Evolutionary conservation across 2,797 vertebrate species (phyloP).

Genomic region (Natrix natrix): DNA sequence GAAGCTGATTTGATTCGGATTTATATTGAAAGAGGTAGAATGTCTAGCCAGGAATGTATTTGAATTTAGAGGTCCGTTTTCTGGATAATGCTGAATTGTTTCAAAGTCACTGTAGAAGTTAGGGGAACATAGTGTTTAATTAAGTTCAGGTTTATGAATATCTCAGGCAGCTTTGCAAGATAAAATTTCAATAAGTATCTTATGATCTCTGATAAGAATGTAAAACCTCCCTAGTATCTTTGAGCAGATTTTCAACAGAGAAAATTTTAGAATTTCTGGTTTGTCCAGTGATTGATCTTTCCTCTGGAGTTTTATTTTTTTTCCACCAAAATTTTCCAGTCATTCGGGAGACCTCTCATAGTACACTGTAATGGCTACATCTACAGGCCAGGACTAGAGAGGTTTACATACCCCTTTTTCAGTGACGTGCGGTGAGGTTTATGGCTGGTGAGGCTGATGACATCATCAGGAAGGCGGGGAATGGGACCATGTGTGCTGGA

Average conservation of each 20-base stretch:
- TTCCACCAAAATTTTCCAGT: not conserved
- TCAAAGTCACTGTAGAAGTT: not conserved
- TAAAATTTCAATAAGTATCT: not conserved
- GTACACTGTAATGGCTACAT: not conserved
- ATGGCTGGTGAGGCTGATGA: too few relatives aligned
- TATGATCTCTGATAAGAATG: not conserved
- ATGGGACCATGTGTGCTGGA: too few relatives aligned
- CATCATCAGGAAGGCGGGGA: too few relatives aligned
- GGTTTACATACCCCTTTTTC: not conserved
- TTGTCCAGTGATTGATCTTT: not conserved
- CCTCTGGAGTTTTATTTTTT: not conserved
- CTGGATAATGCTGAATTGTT: not conserved
- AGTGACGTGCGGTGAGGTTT: too few relatives aligned
- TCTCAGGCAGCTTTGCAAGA: not conserved
- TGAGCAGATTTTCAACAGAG: not conserved
- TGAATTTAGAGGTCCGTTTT: not conserved
- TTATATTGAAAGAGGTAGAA: not conserved
- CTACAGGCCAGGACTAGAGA: not conserved
- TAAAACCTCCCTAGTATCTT: not conserved
- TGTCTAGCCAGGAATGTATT: not conserved
- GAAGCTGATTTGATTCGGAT: not conserved
- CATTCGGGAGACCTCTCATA: not conserved
- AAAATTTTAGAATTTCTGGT: not conserved
- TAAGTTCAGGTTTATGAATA: not conserved
- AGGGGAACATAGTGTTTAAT: not conserved